phyloP scores from a whole-genome alignment of 1,140 invertebrate genomes.

The Dufourea novaeangliae region DNA sequence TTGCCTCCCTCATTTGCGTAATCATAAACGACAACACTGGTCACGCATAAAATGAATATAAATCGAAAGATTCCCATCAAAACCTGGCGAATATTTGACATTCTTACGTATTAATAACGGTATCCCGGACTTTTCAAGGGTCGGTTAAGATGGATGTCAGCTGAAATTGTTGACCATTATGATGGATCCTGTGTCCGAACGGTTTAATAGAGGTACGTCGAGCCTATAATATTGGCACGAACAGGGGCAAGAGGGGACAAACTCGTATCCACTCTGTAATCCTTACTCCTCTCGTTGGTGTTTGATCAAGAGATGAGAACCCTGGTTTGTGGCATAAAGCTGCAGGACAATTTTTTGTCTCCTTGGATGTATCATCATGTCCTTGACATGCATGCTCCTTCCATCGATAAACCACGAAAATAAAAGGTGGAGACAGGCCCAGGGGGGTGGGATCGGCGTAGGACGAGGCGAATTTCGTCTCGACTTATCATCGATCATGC shows the following conservation, averaged over 20 bases:
- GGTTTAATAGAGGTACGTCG: slow-evolving; percentile 31
- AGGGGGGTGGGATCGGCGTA: too few relatives aligned
- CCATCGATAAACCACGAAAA: slow-evolving; percentile 39
- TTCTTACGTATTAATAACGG: slow-evolving; percentile 14
- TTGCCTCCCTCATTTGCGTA: too few relatives aligned
- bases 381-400: slow-evolving; percentile 33
- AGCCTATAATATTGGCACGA: slow-evolving; percentile 33
- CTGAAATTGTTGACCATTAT: slow-evolving; percentile 24
- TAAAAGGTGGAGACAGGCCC: slow-evolving; percentile 17
- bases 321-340: too few relatives aligned
- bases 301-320: slow-evolving; percentile 37
- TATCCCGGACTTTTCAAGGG: neutral
- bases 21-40: neutral
- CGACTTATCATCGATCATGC: slow-evolving; percentile 50
- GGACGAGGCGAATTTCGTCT: slow-evolving; percentile 41
- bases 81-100: slow-evolving; percentile 5
- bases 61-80: neutral
- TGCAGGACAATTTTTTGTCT: slow-evolving; percentile 38
- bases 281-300: slow-evolving; percentile 1
- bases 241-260: neutral
- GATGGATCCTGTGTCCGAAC: slow-evolving; percentile 39
- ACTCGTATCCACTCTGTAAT: neutral
- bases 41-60: neutral
- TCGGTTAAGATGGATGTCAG: slow-evolving; percentile 21
- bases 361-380: slow-evolving; percentile 46